These are phyloP conservation scores for Noctua comes DNA, from an alignment of 2,888 invertebrate genomes.

Conservation along the genomic window DNA sequence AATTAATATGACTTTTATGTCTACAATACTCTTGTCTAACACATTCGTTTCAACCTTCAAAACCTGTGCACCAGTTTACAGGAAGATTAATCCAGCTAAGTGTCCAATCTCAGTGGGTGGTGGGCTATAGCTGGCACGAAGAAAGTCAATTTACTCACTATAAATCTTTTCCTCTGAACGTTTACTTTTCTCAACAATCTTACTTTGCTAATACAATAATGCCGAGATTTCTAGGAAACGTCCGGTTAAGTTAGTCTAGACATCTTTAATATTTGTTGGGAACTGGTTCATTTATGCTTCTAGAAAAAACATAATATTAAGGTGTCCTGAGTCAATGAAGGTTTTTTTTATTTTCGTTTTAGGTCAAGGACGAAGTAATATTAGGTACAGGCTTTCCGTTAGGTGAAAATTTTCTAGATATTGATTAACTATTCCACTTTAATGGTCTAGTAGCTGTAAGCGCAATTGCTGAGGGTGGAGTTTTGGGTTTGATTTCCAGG, in stretches of 20 bases:
- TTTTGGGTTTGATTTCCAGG: neutral
- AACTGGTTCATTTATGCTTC: conserved; percentile 3
- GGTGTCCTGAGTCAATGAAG: neutral
- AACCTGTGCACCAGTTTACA: neutral
- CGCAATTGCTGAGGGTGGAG: neutral
- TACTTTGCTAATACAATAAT: conserved; percentile 46
- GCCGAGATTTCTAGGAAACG: conserved; percentile 13
- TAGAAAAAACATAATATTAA: neutral
- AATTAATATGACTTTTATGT: neutral
- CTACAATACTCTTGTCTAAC: neutral
- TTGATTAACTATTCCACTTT: neutral
- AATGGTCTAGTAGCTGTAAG: neutral
- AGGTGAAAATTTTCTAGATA: neutral
- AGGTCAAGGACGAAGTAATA: neutral
- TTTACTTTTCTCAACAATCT: conserved; percentile 44
- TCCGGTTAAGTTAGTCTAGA: conserved; percentile 14
- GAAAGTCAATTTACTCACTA: conserved; percentile 61
- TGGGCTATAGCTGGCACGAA: conserved; percentile 27
- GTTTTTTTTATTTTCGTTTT: neutral
- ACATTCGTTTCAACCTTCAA: neutral
- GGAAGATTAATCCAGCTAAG: neutral
- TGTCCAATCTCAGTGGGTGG: conserved; percentile 36
- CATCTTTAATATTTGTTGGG: neutral
- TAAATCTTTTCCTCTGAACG: conserved; percentile 55
- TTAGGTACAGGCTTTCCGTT: no score